These are phyloP conservation scores for Sarcophaga peregrina DNA, from an alignment of 1,140 invertebrate species.

Conservation along the genomic window DNA sequence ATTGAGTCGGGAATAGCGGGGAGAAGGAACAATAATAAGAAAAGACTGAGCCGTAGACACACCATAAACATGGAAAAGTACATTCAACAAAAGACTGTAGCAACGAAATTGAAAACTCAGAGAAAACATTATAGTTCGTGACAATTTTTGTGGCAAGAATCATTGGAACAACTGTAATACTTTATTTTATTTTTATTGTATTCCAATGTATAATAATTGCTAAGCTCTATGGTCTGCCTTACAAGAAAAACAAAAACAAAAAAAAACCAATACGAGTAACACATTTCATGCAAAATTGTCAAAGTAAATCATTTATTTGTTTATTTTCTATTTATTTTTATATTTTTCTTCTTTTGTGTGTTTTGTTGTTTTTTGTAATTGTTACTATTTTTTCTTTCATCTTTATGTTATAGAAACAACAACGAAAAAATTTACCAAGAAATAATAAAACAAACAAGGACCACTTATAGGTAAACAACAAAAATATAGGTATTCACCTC, in stretches of 20 bases:
- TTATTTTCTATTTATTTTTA: background rate
- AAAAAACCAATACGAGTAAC: slow-evolving; percentile 7
- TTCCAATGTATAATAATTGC: background rate
- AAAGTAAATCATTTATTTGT: slow-evolving; percentile 38
- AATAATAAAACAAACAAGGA: slow-evolving; percentile 29
- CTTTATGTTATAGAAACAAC: background rate
- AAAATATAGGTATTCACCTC: background rate
- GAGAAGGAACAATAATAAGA: no score
- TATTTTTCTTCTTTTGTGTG: no score
- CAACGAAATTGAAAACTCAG: slow-evolving; percentile 35
- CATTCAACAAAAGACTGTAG: slow-evolving; percentile 21
- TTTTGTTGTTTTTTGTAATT: no score
- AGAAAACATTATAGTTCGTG: slow-evolving; percentile 29
- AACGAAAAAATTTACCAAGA: slow-evolving; percentile 35
- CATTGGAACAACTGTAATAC: slow-evolving; percentile 27
- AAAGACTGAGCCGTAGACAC: background rate
- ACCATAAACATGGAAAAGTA: slow-evolving; percentile 37
- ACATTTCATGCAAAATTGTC: slow-evolving; percentile 40
- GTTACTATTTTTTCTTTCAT: background rate
- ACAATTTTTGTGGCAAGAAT: slow-evolving; percentile 40
- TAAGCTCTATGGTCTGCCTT: background rate
- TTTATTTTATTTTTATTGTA: background rate
- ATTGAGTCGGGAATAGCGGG: no score
- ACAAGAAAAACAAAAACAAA: background rate
- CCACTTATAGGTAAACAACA: slow-evolving; percentile 34